Base-by-base conservation (phyloP, 2,888 invertebrate genomes). In the Magallana nippona region DNA sequence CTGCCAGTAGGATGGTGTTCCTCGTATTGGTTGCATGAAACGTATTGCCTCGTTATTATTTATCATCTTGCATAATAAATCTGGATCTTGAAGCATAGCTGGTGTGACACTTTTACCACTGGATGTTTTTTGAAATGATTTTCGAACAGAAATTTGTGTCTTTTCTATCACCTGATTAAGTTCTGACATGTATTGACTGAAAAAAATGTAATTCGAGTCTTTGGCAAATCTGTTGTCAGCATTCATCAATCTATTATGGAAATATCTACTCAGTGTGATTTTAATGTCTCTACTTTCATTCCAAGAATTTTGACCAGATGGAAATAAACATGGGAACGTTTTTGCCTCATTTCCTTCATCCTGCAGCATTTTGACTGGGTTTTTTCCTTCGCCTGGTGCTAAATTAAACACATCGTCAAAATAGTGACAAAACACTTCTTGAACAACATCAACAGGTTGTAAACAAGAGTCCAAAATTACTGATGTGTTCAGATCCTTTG, bases 321-420 rank as follows among this genome's bases (percentile, higher is more conserved):
- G 86, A 63, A 81, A 87, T 27, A 58, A 83, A 19, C 56, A 78
- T 55, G 86, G 86, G 79, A 85, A 87, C 13, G 85, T 27, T 71
- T 58, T 44, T 60, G 60, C 60, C 19, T 60, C 60, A 60, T 60
- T 60, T 17, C 60, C 60, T 60, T 60, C 60, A 8, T 15, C 60
- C 19, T 60, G 60, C 60, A 60, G 19, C 60, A 60, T 60, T 60
- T 19, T 60, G 17, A 60, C 19, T 60, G 60, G 60, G 11, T 60
- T 60, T 60, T 60, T 11, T 1, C n/a, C 60, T 15, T 60, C 60
- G 19, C 60, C 19, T 60, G 60, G 60, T 60, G 60, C 60, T 17
- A 60, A n/a, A 60, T 60, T 60, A 19, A n/a, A 60, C 1, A 60
- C n/a, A 60, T 60, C 60, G 17, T 60, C 60, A 60, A 60, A 60